Conservation (phyloP, 2,113 vertebrate species). For the Hystrix cristata region DNA sequence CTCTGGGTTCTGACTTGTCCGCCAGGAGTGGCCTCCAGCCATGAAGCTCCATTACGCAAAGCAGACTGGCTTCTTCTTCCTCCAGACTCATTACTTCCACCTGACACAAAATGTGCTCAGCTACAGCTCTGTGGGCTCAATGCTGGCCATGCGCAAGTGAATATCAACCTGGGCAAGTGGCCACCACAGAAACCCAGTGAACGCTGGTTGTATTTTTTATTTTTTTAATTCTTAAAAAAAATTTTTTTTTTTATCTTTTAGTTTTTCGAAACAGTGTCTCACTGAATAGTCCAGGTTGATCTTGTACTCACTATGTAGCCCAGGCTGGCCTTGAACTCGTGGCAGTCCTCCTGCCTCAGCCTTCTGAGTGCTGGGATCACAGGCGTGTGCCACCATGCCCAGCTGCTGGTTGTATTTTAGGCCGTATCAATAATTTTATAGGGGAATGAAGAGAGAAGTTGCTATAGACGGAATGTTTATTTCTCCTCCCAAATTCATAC, state of each 20-base stretch:
- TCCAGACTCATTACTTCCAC: background rate
- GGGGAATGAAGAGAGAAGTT: background rate
- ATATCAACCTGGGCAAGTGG: accelerated
- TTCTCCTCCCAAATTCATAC: background rate
- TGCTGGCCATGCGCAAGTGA: background rate
- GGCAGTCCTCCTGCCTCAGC: too few relatives aligned
- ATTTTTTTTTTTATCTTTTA: too few relatives aligned
- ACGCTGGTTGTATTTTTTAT: background rate
- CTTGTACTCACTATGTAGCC: too few relatives aligned
- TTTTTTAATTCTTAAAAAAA: too few relatives aligned
- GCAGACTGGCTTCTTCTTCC: too few relatives aligned
- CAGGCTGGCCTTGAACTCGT: too few relatives aligned
- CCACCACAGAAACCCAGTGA: background rate
- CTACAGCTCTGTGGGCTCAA: accelerated
- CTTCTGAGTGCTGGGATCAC: too few relatives aligned
- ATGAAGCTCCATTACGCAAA: accelerated
- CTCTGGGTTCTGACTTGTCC: background rate
- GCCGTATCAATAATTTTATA: background rate
- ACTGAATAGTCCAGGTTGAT: too few relatives aligned
- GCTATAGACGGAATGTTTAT: background rate
- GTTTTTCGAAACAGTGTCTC: too few relatives aligned
- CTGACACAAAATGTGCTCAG: accelerated
- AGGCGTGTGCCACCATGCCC: too few relatives aligned
- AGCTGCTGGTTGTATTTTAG: background rate
- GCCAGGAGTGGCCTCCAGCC: background rate